A percentile compares a stretch with the other conserved stretches of the same genome.
phyloP scores from a whole-genome alignment of 2,888 invertebrate genomes.

The Torymus tubicola region DNA sequence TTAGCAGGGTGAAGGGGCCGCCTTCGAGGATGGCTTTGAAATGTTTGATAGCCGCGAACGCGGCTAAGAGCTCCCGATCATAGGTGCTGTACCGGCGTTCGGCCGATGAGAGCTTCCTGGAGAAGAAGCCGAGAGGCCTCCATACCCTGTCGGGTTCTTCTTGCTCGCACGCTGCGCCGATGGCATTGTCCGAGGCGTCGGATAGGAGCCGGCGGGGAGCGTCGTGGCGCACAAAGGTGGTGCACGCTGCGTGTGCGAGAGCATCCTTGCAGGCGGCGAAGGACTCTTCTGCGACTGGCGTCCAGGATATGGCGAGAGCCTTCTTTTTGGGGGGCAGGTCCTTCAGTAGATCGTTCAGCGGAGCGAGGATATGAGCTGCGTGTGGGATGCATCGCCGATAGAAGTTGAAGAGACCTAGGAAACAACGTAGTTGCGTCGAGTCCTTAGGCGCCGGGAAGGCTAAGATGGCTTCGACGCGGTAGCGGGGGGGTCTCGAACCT shows the following conservation, averaged over 20 bases:
- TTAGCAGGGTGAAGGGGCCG: background rate
- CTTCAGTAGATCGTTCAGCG: background rate
- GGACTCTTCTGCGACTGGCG: background rate
- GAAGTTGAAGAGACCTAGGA: conserved; percentile 19
- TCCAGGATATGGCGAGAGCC: background rate
- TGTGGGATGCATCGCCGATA: background rate
- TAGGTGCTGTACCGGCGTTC: conserved; percentile 6
- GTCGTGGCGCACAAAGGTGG: background rate
- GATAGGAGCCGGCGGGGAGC: background rate
- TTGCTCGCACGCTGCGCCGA: conserved; percentile 14
- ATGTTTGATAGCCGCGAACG: background rate
- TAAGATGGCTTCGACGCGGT: conserved; percentile 5
- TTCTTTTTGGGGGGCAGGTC: background rate
- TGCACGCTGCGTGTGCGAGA: background rate
- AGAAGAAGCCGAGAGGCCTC: conserved; percentile 6
- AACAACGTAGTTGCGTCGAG: conserved; percentile 24
- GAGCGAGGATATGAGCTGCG: background rate
- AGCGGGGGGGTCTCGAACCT: conserved; percentile 24
- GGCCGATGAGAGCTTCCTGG: background rate
- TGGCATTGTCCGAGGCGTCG: conserved; percentile 6
- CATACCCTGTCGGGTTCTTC: background rate
- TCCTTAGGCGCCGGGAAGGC: conserved; percentile 1
- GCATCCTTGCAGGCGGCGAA: background rate
- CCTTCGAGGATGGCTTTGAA: background rate
- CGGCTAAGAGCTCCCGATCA: background rate